These are phyloP conservation scores for Megastigmus dorsalis DNA, from an alignment of 2,888 invertebrate species.

Conservation along the genomic window DNA sequence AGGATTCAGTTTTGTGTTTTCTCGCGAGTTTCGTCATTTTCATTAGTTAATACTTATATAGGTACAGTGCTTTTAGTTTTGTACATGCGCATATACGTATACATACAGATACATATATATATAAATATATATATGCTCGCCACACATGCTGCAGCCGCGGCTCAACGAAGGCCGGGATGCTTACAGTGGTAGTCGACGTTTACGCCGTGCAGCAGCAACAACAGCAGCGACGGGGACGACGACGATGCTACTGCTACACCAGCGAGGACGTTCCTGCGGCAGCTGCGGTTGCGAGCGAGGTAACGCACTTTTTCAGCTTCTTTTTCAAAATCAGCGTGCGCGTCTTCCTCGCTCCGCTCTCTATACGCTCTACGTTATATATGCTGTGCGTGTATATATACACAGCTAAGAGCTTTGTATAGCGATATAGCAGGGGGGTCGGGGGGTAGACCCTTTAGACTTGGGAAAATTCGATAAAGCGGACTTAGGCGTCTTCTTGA, in stretches of 20 bases:
- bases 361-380: not conserved
- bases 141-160: conserved; percentile 16
- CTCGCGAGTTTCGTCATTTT: too few relatives aligned
- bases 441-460: conserved; percentile 1
- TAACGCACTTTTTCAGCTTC: not conserved
- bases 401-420: too few relatives aligned
- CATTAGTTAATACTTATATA: too few relatives aligned
- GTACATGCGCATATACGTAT: too few relatives aligned
- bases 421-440: not conserved
- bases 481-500: conserved; percentile 1
- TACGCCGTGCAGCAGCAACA: too few relatives aligned
- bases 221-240: conserved; percentile 12
- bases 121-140: not conserved
- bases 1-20: too few relatives aligned
- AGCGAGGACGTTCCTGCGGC: conserved; percentile 21
- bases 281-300: conserved; percentile 16
- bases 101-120: too few relatives aligned
- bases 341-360: not conserved
- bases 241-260: conserved; percentile 1
- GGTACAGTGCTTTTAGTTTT: too few relatives aligned
- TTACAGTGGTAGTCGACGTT: too few relatives aligned
- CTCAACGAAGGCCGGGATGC: not conserved
- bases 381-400: too few relatives aligned
- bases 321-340: too few relatives aligned
- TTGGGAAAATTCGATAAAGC: conserved; percentile 13